Evolutionary conservation across 2,113 vertebrate species (phyloP).

Genomic region (Corythornis madagascariensis): DNA sequence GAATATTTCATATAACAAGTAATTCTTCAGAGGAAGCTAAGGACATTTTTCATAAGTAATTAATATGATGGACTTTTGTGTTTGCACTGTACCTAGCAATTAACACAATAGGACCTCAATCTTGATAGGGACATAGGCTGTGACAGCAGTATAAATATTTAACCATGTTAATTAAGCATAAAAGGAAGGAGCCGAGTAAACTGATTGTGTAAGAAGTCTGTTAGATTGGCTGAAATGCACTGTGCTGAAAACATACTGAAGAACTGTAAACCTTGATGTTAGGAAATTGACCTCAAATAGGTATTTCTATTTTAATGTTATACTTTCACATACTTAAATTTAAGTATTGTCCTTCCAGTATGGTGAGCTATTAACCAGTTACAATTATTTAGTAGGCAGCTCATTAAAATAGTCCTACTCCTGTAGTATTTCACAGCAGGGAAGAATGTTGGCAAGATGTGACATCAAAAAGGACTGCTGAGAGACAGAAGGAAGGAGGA

Average conservation of each 20-base stretch:
- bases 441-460: not conserved
- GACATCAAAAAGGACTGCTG: not conserved
- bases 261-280: not conserved
- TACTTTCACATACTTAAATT: not conserved
- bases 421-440: not conserved
- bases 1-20: not conserved
- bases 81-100: slow-evolving; percentile 1
- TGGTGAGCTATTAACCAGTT: not conserved
- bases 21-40: not conserved
- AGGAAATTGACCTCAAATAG: too few relatives aligned
- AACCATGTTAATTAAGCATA: slow-evolving; percentile 20
- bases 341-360: not conserved
- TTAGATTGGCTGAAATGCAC: not conserved
- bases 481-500: not conserved
- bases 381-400: not conserved
- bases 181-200: slow-evolving; percentile 1
- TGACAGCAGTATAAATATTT: slow-evolving; percentile 52
- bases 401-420: slow-evolving; percentile 8
- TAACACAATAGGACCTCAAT: not conserved
- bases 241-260: not conserved
- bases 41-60: not conserved
- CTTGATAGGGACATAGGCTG: not conserved
- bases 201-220: not conserved
- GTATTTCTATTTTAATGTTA: too few relatives aligned
- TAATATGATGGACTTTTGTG: not conserved